A percentile compares a stretch with the other conserved stretches of the same genome.
Evolutionary conservation across 2,888 invertebrate genomes (phyloP).

Genomic region (Phyto melanocephala): DNA sequence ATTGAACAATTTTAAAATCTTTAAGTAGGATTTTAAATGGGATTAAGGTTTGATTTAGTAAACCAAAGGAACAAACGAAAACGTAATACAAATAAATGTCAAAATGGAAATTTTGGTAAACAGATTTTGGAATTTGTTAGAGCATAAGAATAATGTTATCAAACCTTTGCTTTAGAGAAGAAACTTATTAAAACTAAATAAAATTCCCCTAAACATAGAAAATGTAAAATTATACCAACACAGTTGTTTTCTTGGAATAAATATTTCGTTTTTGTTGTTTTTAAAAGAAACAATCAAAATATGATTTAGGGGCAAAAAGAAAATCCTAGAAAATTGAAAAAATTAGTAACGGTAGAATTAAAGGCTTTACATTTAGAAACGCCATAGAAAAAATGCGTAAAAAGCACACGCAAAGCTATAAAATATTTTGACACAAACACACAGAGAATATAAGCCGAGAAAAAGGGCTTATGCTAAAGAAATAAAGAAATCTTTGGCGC

Average conservation of each 20-base stretch:
- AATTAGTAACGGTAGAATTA: constrained; percentile 53
- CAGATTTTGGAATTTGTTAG: neutral
- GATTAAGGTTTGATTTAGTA: neutral
- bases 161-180: neutral
- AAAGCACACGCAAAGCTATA: neutral
- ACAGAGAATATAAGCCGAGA: constrained; percentile 17
- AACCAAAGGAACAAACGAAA: neutral
- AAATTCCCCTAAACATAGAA: neutral
- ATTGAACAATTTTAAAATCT: constrained; percentile 41
- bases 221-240: too few species aligned
- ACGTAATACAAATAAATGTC: neutral
- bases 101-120: neutral
- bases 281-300: neutral
- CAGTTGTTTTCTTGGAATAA: too few species aligned
- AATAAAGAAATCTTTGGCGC: neutral
- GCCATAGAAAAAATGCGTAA: neutral
- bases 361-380: constrained; percentile 27
- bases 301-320: constrained; percentile 8
- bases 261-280: too few species aligned
- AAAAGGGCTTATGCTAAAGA: neutral
- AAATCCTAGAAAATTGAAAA: constrained; percentile 60
- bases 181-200: too few species aligned
- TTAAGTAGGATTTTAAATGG: constrained; percentile 15
- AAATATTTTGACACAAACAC: constrained; percentile 24
- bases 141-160: neutral